phyloP scores from a whole-genome alignment of 2,888 invertebrate genomes.

The Ophion obscuratus region DNA sequence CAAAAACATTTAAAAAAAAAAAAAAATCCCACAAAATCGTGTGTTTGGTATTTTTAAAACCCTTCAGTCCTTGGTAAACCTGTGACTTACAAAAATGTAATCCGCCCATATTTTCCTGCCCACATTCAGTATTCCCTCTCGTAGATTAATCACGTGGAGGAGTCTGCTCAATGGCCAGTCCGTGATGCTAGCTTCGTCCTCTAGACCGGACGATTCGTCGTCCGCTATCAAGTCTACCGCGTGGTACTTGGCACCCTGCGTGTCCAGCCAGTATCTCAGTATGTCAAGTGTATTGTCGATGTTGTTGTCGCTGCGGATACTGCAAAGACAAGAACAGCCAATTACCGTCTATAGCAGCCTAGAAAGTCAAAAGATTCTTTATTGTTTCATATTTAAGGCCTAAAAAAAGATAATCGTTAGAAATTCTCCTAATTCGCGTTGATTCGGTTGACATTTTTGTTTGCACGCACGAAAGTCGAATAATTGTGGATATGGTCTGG shows the following conservation, averaged over 20 bases:
- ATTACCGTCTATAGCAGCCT: neutral
- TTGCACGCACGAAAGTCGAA: neutral
- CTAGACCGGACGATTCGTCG: constrained; percentile 81
- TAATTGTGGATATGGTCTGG: neutral
- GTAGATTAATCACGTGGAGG: constrained; percentile 90
- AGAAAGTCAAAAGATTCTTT: too few relatives aligned
- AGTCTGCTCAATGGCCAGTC: constrained; percentile 93
- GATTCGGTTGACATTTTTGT: neutral
- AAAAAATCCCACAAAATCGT: too few relatives aligned
- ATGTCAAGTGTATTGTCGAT: constrained; percentile 91
- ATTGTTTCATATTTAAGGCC: too few relatives aligned
- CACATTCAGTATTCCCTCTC: constrained; percentile 90
- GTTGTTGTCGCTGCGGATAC: constrained; percentile 95
- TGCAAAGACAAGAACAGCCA: constrained; percentile 81
- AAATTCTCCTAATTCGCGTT: too few relatives aligned
- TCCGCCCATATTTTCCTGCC: constrained; percentile 94
- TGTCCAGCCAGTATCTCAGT: constrained; percentile 89
- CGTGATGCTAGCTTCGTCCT: constrained; percentile 87
- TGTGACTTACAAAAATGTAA: constrained; percentile 91
- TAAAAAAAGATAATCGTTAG: too few relatives aligned
- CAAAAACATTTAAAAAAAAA: too few relatives aligned
- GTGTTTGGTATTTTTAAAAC: neutral
- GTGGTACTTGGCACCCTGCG: constrained; percentile 89
- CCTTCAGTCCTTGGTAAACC: neutral
- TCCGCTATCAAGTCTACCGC: constrained; percentile 87